These are phyloP conservation scores for Drosophila biarmipes DNA, from an alignment of 1,140 invertebrate species.

Conservation along the genomic window DNA sequence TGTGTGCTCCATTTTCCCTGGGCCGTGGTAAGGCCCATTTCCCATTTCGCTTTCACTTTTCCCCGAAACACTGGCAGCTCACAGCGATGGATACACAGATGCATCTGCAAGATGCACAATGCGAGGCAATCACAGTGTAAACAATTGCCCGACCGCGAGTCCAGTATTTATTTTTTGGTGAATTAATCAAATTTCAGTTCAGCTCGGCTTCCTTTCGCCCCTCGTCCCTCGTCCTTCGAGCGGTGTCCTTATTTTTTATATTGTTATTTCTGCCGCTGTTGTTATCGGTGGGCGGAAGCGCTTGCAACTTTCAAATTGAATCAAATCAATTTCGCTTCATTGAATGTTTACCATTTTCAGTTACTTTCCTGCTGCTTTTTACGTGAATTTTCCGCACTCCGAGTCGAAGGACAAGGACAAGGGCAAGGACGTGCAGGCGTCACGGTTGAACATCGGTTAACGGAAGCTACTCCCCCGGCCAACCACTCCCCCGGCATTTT, in stretches of 20 bases:
- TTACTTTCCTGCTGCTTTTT: slow-evolving; percentile 33
- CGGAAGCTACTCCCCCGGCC: not conserved
- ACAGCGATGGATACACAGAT: not conserved
- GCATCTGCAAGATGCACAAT: slow-evolving; percentile 37
- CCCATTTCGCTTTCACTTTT: not conserved
- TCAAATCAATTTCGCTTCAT: slow-evolving; percentile 79
- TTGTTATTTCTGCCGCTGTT: slow-evolving; percentile 9
- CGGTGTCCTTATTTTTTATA: slow-evolving; percentile 4
- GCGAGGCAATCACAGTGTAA: slow-evolving; percentile 36
- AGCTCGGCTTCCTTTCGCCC: not conserved
- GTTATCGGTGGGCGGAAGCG: slow-evolving; percentile 13
- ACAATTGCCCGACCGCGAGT: slow-evolving; percentile 21
- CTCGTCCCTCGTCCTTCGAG: not conserved
- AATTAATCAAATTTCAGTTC: slow-evolving; percentile 31
- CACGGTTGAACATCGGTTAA: slow-evolving; percentile 30
- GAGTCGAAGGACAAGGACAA: slow-evolving; percentile 14
- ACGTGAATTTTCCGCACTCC: slow-evolving; percentile 40
- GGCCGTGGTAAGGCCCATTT: not conserved
- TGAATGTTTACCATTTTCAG: slow-evolving; percentile 71
- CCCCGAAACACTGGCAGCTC: slow-evolving; percentile 16
- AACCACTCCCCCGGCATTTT: not conserved
- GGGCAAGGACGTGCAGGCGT: slow-evolving; percentile 38
- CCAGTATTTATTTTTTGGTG: slow-evolving; percentile 10
- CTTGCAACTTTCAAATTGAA: slow-evolving; percentile 72
- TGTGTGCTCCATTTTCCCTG: not conserved